Evolutionary conservation across 2,797 vertebrate genomes (phyloP), one percentile per base, ranked within the genome.

Genomic region (Hoplostethus mediterraneus): DNA sequence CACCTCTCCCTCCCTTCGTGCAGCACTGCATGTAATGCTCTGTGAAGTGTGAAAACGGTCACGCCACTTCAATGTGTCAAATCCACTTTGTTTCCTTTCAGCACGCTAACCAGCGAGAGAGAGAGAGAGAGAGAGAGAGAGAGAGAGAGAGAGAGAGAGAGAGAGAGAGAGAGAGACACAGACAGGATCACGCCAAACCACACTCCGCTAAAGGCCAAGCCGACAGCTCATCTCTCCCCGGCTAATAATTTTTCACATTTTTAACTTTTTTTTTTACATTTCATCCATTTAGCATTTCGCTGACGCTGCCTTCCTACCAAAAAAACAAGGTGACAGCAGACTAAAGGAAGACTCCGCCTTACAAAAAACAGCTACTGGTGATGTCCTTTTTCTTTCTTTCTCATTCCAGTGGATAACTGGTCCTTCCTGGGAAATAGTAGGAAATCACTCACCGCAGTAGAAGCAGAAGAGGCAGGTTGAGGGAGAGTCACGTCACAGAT

Each of bases 1-100:
- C 53, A 33, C 57, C 58, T 8, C 8, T 42, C 73, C 53, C 55
- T 14, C 28, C 45, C 7, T 66, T 56, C 60, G 54, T 42, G 45
- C 66, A 13, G 25, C 31, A 58, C 53, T 59, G 38, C 74, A 67
- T 58, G 79, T 51, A 66, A 73, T 75, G 83, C 77, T 74, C 68
- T 48, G 62, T 52, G 47, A 79, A 75, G 89, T 81, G 85, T 79
- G 75, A 87, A 84, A 79, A 81, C 44, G 67, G 52, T 63, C 8
- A n/a, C 58, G 71, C 48, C 53, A 69, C 78, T 73, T 73, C 72
- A 62, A 14, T 10, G 68, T 83, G 78, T 73, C 74, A 80, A 52
- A 85, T 38, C 76, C 84, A 63, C 85, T 66, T 10, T 61, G 36
- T 63, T 80, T 63, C 71, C 53, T 53, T 60, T 60, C 31, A 17